These are phyloP conservation scores for Incurvaria masculella DNA, from an alignment of 2,888 invertebrate genomes.

Conservation along the genomic window DNA sequence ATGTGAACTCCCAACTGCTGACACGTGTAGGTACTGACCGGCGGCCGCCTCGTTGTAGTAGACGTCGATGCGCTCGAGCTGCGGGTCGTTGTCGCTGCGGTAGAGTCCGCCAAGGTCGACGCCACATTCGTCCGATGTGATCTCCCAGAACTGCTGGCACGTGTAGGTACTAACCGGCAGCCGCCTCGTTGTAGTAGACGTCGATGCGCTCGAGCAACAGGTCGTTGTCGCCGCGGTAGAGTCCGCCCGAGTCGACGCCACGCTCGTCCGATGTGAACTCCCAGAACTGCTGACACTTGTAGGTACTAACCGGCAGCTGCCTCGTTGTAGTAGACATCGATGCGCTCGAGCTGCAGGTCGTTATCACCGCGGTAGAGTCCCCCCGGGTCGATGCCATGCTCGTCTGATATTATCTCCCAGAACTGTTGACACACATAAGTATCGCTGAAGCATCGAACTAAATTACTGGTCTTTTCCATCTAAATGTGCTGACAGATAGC, in stretches of 20 bases:
- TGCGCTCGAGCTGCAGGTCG: slow-evolving; percentile 69
- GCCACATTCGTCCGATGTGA: too few relatives aligned
- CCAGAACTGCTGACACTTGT: too few relatives aligned
- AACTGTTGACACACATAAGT: slow-evolving; percentile 42
- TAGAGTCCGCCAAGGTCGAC: slow-evolving; percentile 59
- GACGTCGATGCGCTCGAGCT: slow-evolving; percentile 70
- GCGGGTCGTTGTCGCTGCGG: slow-evolving; percentile 65
- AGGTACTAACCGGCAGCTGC: too few relatives aligned
- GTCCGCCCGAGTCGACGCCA: slow-evolving; percentile 56
- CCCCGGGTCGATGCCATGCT: slow-evolving; percentile 68
- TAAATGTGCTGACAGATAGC: too few relatives aligned
- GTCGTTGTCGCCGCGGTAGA: slow-evolving; percentile 64
- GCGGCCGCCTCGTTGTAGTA: slow-evolving; percentile 78
- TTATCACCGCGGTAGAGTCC: slow-evolving; percentile 65
- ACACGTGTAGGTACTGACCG: too few relatives aligned
- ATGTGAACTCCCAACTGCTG: too few relatives aligned
- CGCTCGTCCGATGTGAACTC: too few relatives aligned
- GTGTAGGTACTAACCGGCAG: too few relatives aligned
- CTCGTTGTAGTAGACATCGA: slow-evolving; percentile 75
- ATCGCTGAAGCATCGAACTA: too few relatives aligned
- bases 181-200: slow-evolving; percentile 76
- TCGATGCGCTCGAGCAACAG: slow-evolving; percentile 71
- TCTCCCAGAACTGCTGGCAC: too few relatives aligned
- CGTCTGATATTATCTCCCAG: slow-evolving; percentile 75
- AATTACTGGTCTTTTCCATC: too few relatives aligned